Evolutionary conservation across 2,888 invertebrate genomes (phyloP), one percentile per base, ranked within the genome.

Genomic region (Mimachlamys varia): DNA sequence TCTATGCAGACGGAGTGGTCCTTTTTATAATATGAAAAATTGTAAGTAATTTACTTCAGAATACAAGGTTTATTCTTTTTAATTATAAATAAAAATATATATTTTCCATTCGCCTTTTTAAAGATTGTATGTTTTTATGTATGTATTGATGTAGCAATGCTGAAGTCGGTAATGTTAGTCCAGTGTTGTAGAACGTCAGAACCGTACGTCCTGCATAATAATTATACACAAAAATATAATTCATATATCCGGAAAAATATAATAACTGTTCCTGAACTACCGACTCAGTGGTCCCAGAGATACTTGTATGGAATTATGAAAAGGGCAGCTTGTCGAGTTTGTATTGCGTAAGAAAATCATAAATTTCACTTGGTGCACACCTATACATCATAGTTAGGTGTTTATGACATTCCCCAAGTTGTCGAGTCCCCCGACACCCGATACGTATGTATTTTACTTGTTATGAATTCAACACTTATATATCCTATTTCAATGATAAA

Each of bases 401-500:
- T 76, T 76, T 76, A 76, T 76, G 33, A 76, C 33, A 33, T 76
- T 76, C 33, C 15, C 76, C 0, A 27, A 76, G 76, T 15, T 76
- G 27, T 33, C 33, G 76, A 76, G 76, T 76, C 12, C 76, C 10
- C 33, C 12, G 76, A 76, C 76, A 76, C 76, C 76, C 76, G 76
- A 76, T 76, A 76, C 76, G 7, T 27, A 76, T 76, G 76, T 27
- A 27, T 22, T 10, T 76, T 76, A 27, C 13, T 33, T 76, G 76
- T 76, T 4, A 76, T 76, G 76, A 15, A 76, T 76, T 76, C 76
- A 33, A 76, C 76, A 76, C 76, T 12, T 76, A 76, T 76, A 76
- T 76, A 76, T 76, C 76, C 33, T 33, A 33, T 76, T 76, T 76
- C 76, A 13, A 27, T 76, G 76, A 76, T 76, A 76, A 76, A 76